Percentiles rank a stretch among this genome's conserved stretches.
phyloP scores from a whole-genome alignment of 2,797 vertebrate species.

The Centropyge bicolor region DNA sequence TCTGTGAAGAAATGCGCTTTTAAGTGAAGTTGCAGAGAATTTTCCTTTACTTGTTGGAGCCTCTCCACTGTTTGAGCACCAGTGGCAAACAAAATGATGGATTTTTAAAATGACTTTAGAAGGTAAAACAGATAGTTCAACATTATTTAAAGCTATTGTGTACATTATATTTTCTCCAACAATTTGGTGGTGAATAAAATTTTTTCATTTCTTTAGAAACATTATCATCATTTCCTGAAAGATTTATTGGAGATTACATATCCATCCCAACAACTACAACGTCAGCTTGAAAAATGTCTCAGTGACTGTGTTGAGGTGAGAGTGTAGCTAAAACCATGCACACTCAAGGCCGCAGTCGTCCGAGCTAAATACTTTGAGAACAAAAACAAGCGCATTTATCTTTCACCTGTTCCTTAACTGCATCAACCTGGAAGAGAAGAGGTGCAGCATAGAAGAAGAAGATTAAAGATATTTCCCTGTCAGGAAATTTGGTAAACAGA shows the following conservation, averaged over 20 bases:
- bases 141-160: not conserved
- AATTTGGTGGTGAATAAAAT: not conserved
- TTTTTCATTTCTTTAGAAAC: conserved; percentile 72
- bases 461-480: conserved; percentile 34
- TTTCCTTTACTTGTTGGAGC: conserved; percentile 1
- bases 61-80: not conserved
- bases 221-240: too few relatives aligned
- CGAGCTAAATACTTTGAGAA: conserved; percentile 78
- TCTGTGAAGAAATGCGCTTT: conserved; percentile 51
- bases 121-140: not conserved
- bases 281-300: conserved; percentile 79
- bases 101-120: not conserved
- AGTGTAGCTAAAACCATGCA: conserved; percentile 90
- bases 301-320: conserved; percentile 81
- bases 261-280: conserved; percentile 78
- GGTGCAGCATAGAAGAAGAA: conserved; percentile 79
- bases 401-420: conserved; percentile 97
- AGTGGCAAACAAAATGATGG: not conserved
- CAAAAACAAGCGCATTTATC: conserved; percentile 85
- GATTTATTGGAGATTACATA: conserved; percentile 83
- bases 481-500: not conserved
- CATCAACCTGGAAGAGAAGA: conserved; percentile 97
- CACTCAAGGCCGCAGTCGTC: conserved; percentile 91
- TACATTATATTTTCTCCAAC: conserved; percentile 48
- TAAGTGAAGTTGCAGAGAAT: not conserved